Percentiles rank a stretch among this genome's conserved stretches.
Conservation (phyloP, 1,140 invertebrate genomes). For the Drosophila persimilis region DNA sequence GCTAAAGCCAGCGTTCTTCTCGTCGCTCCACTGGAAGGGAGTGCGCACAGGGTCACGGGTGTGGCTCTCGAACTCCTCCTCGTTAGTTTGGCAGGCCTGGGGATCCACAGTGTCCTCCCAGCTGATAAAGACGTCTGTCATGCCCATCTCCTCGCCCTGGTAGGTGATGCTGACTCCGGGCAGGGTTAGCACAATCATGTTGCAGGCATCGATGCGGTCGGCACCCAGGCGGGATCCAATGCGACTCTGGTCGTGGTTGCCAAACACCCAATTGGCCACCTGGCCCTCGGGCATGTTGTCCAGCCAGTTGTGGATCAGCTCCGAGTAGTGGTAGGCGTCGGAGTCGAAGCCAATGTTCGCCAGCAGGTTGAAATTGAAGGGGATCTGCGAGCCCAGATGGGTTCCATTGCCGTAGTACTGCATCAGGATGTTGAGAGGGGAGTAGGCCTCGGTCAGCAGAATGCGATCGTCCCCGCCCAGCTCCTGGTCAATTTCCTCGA, state of each 20-base stretch:
- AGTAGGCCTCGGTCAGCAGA: conserved; percentile 90
- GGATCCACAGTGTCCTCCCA: conserved; percentile 84
- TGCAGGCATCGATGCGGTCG: conserved; percentile 86
- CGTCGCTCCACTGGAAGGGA: conserved; percentile 88
- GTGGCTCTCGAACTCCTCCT: conserved; percentile 64
- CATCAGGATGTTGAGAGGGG: conserved; percentile 85
- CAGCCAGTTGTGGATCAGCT: conserved; percentile 85
- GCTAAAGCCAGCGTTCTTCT: conserved; percentile 85
- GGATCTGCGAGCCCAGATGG: conserved; percentile 85
- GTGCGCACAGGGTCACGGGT: conserved; percentile 86
- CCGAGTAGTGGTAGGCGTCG: conserved; percentile 84
- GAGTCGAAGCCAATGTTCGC: conserved; percentile 84
- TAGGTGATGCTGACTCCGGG: conserved; percentile 90
- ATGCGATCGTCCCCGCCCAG: conserved; percentile 84
- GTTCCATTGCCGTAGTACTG: conserved; percentile 86
- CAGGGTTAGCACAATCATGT: conserved; percentile 87
- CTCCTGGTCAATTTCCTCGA: conserved; percentile 83
- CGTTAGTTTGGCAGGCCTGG: conserved; percentile 76
- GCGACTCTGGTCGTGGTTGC: conserved; percentile 87
- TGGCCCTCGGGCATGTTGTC: conserved; percentile 85
- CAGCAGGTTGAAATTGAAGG: conserved; percentile 88
- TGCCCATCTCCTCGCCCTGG: conserved; percentile 92
- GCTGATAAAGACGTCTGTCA: conserved; percentile 86
- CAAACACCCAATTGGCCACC: conserved; percentile 87
- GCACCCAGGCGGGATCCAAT: conserved; percentile 85